These are phyloP conservation scores for Psittacula echo DNA, from an alignment of 2,797 vertebrate species.

Conservation along the genomic window DNA sequence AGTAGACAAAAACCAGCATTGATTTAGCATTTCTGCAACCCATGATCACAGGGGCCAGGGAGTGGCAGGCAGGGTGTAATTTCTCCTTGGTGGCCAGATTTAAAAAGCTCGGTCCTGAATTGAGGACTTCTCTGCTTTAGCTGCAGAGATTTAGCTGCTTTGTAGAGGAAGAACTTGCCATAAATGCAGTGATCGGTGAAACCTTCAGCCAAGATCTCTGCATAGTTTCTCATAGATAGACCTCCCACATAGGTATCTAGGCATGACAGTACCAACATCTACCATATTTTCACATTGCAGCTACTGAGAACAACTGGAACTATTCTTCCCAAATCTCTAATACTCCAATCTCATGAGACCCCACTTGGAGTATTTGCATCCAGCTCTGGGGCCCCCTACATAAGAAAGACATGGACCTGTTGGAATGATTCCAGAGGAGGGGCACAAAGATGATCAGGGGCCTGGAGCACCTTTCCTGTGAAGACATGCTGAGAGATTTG, in stretches of 20 bases:
- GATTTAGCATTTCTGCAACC: neutral
- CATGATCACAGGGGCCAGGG: fast-evolving
- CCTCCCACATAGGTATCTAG: neutral
- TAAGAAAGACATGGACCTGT: neutral
- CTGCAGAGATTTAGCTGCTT: neutral
- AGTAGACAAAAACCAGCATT: neutral
- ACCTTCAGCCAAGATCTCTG: neutral
- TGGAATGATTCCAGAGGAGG: neutral
- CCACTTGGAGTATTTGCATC: neutral
- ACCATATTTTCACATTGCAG: neutral
- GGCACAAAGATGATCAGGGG: neutral
- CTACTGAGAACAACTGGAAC: neutral
- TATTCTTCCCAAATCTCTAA: neutral
- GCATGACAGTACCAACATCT: neutral
- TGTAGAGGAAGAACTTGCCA: neutral
- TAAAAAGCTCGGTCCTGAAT: neutral
- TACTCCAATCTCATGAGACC: neutral
- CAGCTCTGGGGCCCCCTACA: neutral
- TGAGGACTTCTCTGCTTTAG: neutral
- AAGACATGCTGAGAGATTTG: neutral
- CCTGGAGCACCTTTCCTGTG: neutral
- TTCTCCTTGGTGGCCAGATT: neutral
- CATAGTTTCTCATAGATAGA: fast-evolving
- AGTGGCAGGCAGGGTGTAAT: neutral
- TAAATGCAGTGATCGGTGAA: neutral